A percentile compares a stretch with the other conserved stretches of the same genome.
Evolutionary conservation across 2,113 vertebrate genomes (phyloP).

Genomic region (Boulengeromyrus knoepffleri): DNA sequence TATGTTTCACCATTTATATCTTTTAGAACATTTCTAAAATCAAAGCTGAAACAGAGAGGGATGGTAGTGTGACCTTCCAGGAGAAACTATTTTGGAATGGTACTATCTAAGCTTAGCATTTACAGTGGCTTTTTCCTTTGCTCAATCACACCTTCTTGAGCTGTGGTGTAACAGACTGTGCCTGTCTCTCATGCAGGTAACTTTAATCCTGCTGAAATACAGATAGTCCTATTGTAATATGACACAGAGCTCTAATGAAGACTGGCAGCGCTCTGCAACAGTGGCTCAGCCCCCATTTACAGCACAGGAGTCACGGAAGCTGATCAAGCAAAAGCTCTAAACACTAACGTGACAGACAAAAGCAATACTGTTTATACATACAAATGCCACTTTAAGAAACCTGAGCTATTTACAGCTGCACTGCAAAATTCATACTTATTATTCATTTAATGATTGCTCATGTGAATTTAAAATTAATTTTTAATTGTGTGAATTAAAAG

Average conservation of each 20-base stretch:
- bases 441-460: neutral
- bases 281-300: neutral
- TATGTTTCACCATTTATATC: neutral
- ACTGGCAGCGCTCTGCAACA: neutral
- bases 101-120: neutral
- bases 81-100: neutral
- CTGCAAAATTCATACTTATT: neutral
- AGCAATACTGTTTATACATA: neutral
- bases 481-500: no score
- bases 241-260: constrained; percentile 20
- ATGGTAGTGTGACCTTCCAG: neutral
- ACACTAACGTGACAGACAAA: neutral
- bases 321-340: neutral
- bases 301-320: neutral
- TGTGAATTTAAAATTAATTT: neutral
- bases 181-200: constrained; percentile 2
- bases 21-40: neutral
- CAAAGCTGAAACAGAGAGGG: neutral
- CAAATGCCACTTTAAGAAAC: neutral
- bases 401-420: neutral
- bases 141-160: no score
- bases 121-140: neutral
- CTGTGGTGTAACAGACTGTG: neutral
- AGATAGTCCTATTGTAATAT: constrained; percentile 15
- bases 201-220: constrained; percentile 17